Evolutionary conservation across 2,888 invertebrate genomes (phyloP).

Genomic region (Tridacna crocea): DNA sequence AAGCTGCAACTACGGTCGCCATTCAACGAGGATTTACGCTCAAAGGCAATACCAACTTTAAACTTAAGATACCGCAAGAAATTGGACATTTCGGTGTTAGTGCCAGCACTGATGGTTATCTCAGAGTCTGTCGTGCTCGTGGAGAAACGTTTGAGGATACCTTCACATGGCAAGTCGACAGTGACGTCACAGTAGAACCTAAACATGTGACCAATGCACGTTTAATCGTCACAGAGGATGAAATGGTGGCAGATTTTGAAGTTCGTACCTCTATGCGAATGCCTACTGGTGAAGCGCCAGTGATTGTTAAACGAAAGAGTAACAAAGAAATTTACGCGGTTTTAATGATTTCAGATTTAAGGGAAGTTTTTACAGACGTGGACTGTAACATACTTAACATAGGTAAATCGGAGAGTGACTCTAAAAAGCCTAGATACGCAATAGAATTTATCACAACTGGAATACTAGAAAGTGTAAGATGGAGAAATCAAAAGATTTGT

Average conservation of each 20-base stretch:
- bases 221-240: constrained; percentile 71
- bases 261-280: constrained; percentile 70
- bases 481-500: constrained; percentile 70
- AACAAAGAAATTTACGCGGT: constrained; percentile 72
- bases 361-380: constrained; percentile 68
- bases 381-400: constrained; percentile 65
- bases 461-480: constrained; percentile 67
- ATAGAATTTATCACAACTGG: constrained; percentile 62
- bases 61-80: constrained; percentile 68
- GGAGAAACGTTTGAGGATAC: constrained; percentile 72
- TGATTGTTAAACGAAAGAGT: constrained; percentile 66
- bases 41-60: constrained; percentile 70
- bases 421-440: constrained; percentile 61
- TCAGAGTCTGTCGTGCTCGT: constrained; percentile 65
- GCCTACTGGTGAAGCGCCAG: constrained; percentile 73
- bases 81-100: constrained; percentile 74
- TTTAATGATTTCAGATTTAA: constrained; percentile 69
- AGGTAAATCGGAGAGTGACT: constrained; percentile 56
- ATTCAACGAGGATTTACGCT: constrained; percentile 71
- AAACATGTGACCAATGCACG: constrained; percentile 71
- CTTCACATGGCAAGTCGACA: constrained; percentile 74
- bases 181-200: constrained; percentile 74
- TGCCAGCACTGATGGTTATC: constrained; percentile 70
- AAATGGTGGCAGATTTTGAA: constrained; percentile 73
- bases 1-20: constrained; percentile 69